phyloP scores from a whole-genome alignment of 2,888 invertebrate species.

The Tipula lateralis region DNA sequence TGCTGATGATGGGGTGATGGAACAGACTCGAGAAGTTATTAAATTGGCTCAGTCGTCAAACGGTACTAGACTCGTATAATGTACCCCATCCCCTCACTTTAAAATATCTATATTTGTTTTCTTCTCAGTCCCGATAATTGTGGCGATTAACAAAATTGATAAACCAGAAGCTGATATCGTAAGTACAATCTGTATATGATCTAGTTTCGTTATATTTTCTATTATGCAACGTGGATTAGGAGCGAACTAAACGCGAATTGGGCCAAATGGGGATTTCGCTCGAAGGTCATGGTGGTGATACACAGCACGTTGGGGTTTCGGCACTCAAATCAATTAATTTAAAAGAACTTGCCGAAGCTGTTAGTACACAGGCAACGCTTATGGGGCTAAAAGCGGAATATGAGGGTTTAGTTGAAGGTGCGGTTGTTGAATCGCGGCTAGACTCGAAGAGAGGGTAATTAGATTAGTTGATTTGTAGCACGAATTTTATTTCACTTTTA shows the following conservation, averaged over 20 bases:
- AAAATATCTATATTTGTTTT: not conserved
- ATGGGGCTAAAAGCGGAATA: constrained; percentile 83
- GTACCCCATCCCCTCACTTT: no score
- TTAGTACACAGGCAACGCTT: constrained; percentile 77
- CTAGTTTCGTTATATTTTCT: not conserved
- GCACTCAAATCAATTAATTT: constrained; percentile 81
- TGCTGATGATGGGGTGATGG: constrained; percentile 98
- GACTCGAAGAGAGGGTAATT: constrained; percentile 64
- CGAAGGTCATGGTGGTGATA: constrained; percentile 87
- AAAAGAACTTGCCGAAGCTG: constrained; percentile 72
- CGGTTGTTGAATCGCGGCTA: constrained; percentile 79
- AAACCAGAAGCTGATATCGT: constrained; percentile 85
- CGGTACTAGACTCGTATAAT: constrained; percentile 48
- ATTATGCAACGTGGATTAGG: no score
- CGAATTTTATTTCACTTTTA: constrained; percentile 27
- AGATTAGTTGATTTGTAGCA: no score
- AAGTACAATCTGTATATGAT: constrained; percentile 47
- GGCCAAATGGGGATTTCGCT: constrained; percentile 72
- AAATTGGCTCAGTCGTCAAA: constrained; percentile 73
- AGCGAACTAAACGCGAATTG: constrained; percentile 68
- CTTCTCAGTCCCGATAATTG: constrained; percentile 82
- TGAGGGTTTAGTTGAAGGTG: constrained; percentile 79
- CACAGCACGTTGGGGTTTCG: constrained; percentile 86
- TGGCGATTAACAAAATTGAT: constrained; percentile 98
- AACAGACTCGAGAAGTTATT: constrained; percentile 91